These are phyloP conservation scores for Melanerpes aurifrons DNA, from an alignment of 2,113 vertebrate genomes.

Conservation along the genomic window DNA sequence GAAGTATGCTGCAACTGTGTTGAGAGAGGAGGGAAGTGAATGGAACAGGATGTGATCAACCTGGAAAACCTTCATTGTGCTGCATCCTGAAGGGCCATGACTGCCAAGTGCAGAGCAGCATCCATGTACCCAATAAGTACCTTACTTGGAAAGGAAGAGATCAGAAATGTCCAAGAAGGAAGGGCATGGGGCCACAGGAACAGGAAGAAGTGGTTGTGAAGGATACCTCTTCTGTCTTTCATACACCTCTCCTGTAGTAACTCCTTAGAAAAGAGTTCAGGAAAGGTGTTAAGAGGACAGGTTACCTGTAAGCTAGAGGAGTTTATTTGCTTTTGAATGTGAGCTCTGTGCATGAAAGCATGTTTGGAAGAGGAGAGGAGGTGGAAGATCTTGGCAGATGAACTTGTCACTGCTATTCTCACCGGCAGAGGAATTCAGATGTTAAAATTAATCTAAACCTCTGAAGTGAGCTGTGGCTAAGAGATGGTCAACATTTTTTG, in stretches of 20 bases:
- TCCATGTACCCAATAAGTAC: not conserved
- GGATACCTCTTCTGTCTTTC: not conserved
- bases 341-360: not conserved
- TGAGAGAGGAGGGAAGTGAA: not conserved
- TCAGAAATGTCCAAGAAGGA: not conserved
- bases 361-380: accelerated
- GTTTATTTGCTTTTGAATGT: not conserved
- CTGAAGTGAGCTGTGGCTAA: not conserved
- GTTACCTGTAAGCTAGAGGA: not conserved
- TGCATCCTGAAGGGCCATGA: not conserved
- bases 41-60: not conserved
- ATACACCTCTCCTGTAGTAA: not conserved
- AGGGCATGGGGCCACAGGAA: not conserved
- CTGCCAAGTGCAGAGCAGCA: not conserved
- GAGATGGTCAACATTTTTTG: not conserved
- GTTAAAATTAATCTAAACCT: not conserved
- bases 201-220: not conserved
- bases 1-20: not conserved
- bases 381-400: accelerated
- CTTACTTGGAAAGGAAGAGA: not conserved
- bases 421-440: not conserved
- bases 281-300: not conserved
- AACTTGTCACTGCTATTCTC: not conserved
- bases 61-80: not conserved
- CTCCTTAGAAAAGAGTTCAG: not conserved